Base-by-base conservation (phyloP, 1,140 invertebrate genomes). In the Pristionchus pacificus region DNA sequence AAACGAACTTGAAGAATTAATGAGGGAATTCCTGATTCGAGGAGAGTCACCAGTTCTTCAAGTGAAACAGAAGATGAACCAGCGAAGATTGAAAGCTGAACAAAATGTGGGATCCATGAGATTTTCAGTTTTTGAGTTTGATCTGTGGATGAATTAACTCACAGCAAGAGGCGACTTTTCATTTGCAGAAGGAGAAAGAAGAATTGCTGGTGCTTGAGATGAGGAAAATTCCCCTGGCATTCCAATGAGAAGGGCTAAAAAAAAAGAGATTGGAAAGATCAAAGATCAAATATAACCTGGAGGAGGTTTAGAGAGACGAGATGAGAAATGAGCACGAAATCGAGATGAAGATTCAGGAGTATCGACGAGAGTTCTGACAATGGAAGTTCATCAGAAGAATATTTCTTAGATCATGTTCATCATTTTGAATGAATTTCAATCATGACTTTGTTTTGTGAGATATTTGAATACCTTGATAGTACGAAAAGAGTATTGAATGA, bases 21-120 rank as follows among this genome's bases (percentile, higher is more conserved):
- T 71, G 77, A 0, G 80, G 80, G 55, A 82, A 74, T 28, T 78
- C 77, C 65, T 77, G 80, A 61, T 82, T 74, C 15, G 75, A 49
- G 55, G 77, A 82, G 30, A 72, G 63, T 27, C 68, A 31, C 14
- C 10, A 78, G 80, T 55, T 73, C 71, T 27, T 62, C 33, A n/a
- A 38, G 55, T 15, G 68, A 59, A 19, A 33, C 33, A 68, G 65
- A 2, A 67, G 30, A 15, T 28, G 27, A 6, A 6, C n/a, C 28
- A 6, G 27, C 28, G 31, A 19, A 33, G 19, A 65, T 0, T n/a
- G 13, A 38, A 29, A 66, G 2, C 38, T 25, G 57, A 2, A 49
- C 29, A n/a, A 19, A 15, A 49, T 57, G n/a, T 65, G 14, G 13
- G 24, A 15, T 65, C 28, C 30, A 27, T 64, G 15, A 14, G 15